Evolutionary conservation across 2,888 invertebrate genomes (phyloP).

Genomic region (Hydrotaea diabolus): DNA sequence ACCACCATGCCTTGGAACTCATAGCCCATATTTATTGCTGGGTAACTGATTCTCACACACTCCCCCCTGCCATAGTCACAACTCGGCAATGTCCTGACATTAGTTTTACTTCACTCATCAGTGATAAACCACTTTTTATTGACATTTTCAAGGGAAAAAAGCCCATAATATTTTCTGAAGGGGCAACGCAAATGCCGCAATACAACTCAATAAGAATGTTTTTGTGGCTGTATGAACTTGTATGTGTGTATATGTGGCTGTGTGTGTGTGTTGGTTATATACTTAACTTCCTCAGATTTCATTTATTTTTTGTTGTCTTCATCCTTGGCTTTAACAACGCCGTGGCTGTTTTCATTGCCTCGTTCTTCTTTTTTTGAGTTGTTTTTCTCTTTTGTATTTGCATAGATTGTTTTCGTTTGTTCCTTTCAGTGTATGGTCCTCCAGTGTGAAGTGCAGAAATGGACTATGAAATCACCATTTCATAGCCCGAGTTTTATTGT

Average conservation of each 20-base stretch:
- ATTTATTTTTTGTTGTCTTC: conserved; percentile 27
- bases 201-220: conserved; percentile 40
- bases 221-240: background rate
- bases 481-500: background rate
- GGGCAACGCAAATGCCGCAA: conserved; percentile 33
- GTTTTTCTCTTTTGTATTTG: conserved; percentile 31
- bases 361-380: background rate
- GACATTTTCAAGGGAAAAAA: conserved; percentile 37
- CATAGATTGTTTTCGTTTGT: conserved; percentile 8
- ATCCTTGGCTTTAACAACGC: background rate
- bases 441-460: conserved; percentile 36
- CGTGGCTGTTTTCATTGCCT: background rate
- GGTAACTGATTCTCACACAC: background rate
- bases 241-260: background rate
- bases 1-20: too few relatives aligned
- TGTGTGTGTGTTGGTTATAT: conserved; percentile 35
- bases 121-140: conserved; percentile 61
- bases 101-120: conserved; percentile 52
- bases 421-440: background rate
- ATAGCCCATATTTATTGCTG: background rate
- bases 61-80: background rate
- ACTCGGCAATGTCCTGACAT: conserved; percentile 18
- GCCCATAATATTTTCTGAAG: conserved; percentile 3
- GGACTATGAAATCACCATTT: conserved; percentile 47
- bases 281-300: conserved; percentile 37